These are phyloP conservation scores for Colistium nudipinnis DNA, from an alignment of 2,113 vertebrate species.

Conservation along the genomic window DNA sequence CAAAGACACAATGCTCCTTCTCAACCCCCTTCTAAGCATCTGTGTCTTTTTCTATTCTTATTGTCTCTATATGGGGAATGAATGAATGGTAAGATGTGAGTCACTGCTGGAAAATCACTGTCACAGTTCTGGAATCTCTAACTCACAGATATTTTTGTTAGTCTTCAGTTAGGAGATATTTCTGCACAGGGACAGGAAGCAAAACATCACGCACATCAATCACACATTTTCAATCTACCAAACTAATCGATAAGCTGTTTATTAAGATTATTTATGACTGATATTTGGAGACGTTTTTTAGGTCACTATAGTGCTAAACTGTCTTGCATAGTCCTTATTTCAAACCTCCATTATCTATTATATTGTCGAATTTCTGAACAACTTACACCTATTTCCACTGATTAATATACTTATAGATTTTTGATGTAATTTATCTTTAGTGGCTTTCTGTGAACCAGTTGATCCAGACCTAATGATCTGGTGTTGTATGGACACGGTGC, in stretches of 20 bases:
- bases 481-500: constrained; percentile 22
- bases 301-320: neutral
- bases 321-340: neutral
- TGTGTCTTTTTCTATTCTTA: neutral
- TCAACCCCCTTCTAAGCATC: neutral
- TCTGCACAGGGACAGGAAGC: neutral
- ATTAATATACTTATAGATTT: neutral
- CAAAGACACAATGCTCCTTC: neutral
- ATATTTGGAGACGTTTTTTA: neutral
- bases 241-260: neutral
- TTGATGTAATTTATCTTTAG: neutral
- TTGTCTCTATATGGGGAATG: constrained; percentile 29
- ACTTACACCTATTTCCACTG: neutral
- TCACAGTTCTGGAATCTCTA: constrained; percentile 44
- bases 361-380: neutral
- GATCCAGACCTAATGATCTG: constrained; percentile 21
- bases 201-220: neutral
- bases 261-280: neutral
- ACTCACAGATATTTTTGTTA: constrained; percentile 40
- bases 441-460: neutral
- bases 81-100: constrained; percentile 23
- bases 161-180: neutral
- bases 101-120: constrained; percentile 48
- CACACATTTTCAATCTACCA: neutral
- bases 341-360: neutral